These are phyloP conservation scores for Desmophyllum pertusum DNA, from an alignment of 92 coral and sea anemone genomes.

Conservation along the genomic window DNA sequence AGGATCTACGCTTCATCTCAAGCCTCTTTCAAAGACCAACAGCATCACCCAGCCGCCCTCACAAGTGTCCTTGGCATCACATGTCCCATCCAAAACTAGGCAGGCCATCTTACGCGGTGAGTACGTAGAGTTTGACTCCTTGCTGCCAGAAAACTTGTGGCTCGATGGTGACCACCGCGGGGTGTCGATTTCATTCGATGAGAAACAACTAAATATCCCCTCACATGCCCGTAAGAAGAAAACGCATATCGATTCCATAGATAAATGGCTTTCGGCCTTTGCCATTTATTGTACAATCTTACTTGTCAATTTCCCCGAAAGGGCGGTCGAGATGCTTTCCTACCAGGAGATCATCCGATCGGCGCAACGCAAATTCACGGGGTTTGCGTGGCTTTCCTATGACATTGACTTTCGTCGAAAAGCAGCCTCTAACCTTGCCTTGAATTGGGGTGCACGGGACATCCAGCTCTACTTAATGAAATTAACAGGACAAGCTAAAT, in stretches of 20 bases:
- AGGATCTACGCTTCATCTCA: background rate
- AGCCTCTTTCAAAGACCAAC: background rate
- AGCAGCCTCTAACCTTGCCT: background rate
- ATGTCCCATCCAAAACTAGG: background rate
- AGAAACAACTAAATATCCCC: background rate
- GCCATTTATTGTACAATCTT: background rate
- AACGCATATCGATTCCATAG: conserved; percentile 7
- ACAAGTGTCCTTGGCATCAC: background rate
- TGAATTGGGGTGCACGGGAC: conserved; percentile 5
- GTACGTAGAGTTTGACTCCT: conserved; percentile 14
- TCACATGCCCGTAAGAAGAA: background rate
- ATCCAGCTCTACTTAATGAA: background rate
- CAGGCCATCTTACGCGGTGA: conserved; percentile 4
- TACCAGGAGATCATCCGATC: conserved; percentile 17
- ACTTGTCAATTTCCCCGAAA: background rate
- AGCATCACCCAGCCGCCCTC: background rate
- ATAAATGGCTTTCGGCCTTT: conserved; percentile 25
- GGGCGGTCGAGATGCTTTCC: conserved; percentile 21
- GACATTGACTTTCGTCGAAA: conserved; percentile 1
- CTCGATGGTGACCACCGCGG: background rate
- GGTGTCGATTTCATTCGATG: background rate
- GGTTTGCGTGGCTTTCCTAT: conserved; percentile 1
- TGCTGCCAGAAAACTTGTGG: conserved; percentile 27
- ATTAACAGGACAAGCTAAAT: background rate
- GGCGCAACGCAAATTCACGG: conserved; percentile 2